Conservation (phyloP, 2,888 invertebrate species). For the Tetragonula carbonaria region DNA sequence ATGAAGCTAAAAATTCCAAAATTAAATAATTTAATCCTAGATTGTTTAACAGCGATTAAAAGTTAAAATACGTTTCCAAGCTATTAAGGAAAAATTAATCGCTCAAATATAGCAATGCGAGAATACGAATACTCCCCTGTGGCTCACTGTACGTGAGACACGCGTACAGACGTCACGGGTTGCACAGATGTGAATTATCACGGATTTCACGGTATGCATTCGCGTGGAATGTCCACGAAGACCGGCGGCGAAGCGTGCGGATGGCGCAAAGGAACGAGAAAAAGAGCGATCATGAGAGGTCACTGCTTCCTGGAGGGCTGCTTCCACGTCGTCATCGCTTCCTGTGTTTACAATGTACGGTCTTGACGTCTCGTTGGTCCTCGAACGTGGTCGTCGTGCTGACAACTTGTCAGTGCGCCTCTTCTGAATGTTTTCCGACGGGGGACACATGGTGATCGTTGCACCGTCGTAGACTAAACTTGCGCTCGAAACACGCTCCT, state of each 20-base stretch:
- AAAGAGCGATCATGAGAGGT: slow-evolving; percentile 61
- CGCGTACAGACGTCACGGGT: neutral
- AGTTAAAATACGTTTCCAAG: no score
- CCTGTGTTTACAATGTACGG: slow-evolving; percentile 74
- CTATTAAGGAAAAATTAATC: no score
- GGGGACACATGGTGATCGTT: slow-evolving; percentile 72
- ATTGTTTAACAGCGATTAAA: no score
- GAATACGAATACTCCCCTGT: no score
- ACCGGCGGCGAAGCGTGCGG: neutral
- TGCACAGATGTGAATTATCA: slow-evolving; percentile 54
- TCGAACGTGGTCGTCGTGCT: slow-evolving; percentile 71
- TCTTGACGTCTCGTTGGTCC: slow-evolving; percentile 70
- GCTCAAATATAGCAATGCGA: no score
- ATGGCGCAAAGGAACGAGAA: slow-evolving; percentile 6
- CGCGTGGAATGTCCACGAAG: neutral
- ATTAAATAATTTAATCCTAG: no score
- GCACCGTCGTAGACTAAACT: slow-evolving; percentile 73
- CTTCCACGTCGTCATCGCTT: slow-evolving; percentile 69
- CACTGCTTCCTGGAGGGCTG: slow-evolving; percentile 72
- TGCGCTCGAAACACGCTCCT: slow-evolving; percentile 34
- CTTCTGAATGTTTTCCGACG: slow-evolving; percentile 73
- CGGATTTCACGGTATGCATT: slow-evolving; percentile 1
- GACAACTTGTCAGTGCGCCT: slow-evolving; percentile 77
- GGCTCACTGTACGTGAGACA: neutral
- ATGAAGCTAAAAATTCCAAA: no score